phyloP scores from a whole-genome alignment of 2,797 vertebrate genomes.

The Pelochelys cantorii region DNA sequence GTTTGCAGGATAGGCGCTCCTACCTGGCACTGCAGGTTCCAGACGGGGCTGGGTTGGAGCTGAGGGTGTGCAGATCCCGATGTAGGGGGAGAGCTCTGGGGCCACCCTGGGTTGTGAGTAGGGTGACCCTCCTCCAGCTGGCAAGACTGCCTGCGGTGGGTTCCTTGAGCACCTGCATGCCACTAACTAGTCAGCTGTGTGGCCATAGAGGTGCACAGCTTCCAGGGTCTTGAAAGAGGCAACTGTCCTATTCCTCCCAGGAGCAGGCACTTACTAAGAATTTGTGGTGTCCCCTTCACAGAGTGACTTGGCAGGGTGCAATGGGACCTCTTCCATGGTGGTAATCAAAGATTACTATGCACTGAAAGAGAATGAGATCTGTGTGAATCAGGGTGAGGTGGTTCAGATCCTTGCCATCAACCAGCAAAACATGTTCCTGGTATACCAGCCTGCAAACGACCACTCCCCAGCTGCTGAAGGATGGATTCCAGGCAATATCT shows the following conservation, averaged over 20 bases:
- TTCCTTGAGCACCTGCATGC: too few relatives aligned
- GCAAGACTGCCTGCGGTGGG: too few relatives aligned
- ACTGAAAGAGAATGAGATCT: constrained; percentile 98
- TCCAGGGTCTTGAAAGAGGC: not conserved
- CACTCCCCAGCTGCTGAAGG: constrained; percentile 95
- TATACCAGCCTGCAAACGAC: constrained; percentile 93
- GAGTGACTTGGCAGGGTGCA: constrained; percentile 88
- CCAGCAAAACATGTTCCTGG: constrained; percentile 99
- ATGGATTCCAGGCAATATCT: constrained; percentile 94
- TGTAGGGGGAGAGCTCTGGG: too few relatives aligned
- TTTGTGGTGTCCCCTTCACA: constrained; percentile 74
- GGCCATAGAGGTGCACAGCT: too few relatives aligned
- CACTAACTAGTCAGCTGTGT: too few relatives aligned
- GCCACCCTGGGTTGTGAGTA: too few relatives aligned
- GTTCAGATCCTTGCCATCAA: constrained; percentile 96
- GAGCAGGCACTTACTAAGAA: not conserved
- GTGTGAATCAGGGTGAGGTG: constrained; percentile 92
- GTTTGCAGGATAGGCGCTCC: too few relatives aligned
- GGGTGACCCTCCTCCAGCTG: too few relatives aligned
- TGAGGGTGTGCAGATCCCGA: too few relatives aligned
- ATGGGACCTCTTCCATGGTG: constrained; percentile 93
- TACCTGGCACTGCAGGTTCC: too few relatives aligned
- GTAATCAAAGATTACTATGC: constrained; percentile 97
- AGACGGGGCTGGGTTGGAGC: too few relatives aligned
- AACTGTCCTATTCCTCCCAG: fast-evolving